Conservation (phyloP, 2,888 invertebrate species). For the Euphydryas editha region DNA sequence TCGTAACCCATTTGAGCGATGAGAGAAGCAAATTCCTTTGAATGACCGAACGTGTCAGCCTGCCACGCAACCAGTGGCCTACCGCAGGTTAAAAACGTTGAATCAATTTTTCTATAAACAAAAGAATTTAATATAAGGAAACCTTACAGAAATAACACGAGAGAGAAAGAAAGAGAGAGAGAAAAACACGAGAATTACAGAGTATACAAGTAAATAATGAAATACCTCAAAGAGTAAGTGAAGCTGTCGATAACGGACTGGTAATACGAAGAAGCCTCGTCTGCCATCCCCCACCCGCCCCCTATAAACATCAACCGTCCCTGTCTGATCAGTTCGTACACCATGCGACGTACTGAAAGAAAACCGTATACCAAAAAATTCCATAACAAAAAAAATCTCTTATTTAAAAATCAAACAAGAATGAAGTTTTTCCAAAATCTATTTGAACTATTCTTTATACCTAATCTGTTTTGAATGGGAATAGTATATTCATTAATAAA, state of each 20-base stretch:
- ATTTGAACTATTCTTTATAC: too few species aligned
- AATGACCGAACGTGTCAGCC: slow-evolving; percentile 91
- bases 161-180: too few species aligned
- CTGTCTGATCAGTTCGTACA: slow-evolving; percentile 87
- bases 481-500: too few species aligned
- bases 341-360: slow-evolving; percentile 71
- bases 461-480: too few species aligned
- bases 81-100: slow-evolving; percentile 87
- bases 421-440: too few species aligned
- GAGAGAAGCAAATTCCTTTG: slow-evolving; percentile 91
- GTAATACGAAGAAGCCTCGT: slow-evolving; percentile 87
- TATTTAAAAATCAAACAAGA: too few species aligned
- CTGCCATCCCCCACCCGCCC: slow-evolving; percentile 92
- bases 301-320: slow-evolving; percentile 89
- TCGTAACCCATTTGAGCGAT: slow-evolving; percentile 88
- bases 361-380: not conserved
- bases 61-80: slow-evolving; percentile 90
- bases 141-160: too few species aligned
- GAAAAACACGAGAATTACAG: too few species aligned
- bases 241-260: slow-evolving; percentile 88
- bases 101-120: slow-evolving; percentile 81
- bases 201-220: not conserved
- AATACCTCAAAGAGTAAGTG: slow-evolving; percentile 85
- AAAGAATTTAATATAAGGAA: not conserved
- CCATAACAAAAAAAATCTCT: not conserved